phyloP scores from a whole-genome alignment of 2,113 vertebrate species.

The Rhinichthys klamathensis region DNA sequence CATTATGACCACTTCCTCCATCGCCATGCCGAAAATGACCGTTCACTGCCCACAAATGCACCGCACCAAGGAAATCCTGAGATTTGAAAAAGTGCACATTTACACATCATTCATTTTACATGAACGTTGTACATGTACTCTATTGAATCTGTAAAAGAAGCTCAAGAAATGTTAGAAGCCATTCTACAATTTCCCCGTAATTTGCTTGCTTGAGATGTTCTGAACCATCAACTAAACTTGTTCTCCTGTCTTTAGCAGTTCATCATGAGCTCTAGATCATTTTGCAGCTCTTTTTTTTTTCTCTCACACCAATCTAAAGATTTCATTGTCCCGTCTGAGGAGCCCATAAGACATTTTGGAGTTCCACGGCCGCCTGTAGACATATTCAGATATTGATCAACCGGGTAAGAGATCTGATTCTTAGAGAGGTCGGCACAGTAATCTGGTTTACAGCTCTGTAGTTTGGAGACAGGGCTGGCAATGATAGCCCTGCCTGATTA shows the following conservation, averaged over 20 bases:
- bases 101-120: slow-evolving; percentile 35
- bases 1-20: slow-evolving; percentile 41
- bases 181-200: slow-evolving; percentile 16
- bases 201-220: slow-evolving; percentile 23
- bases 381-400: slow-evolving; percentile 53
- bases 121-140: neutral
- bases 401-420: slow-evolving; percentile 52
- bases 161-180: neutral
- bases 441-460: slow-evolving; percentile 52
- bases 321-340: slow-evolving; percentile 20
- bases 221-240: slow-evolving; percentile 39
- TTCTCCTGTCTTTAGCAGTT: slow-evolving; percentile 31
- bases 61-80: neutral
- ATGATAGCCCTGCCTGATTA: slow-evolving; percentile 64
- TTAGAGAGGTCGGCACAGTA: slow-evolving; percentile 50
- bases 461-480: slow-evolving; percentile 61
- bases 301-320: slow-evolving; percentile 28
- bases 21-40: neutral
- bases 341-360: slow-evolving; percentile 47
- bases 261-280: neutral
- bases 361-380: slow-evolving; percentile 49
- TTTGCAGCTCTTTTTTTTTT: neutral
- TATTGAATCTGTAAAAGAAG: neutral
- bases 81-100: neutral
- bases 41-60: slow-evolving; percentile 18